Evolutionary conservation across 1,140 invertebrate species (phyloP), one percentile per base, ranked within the genome.

Genomic region (Glossosoma conforme): DNA sequence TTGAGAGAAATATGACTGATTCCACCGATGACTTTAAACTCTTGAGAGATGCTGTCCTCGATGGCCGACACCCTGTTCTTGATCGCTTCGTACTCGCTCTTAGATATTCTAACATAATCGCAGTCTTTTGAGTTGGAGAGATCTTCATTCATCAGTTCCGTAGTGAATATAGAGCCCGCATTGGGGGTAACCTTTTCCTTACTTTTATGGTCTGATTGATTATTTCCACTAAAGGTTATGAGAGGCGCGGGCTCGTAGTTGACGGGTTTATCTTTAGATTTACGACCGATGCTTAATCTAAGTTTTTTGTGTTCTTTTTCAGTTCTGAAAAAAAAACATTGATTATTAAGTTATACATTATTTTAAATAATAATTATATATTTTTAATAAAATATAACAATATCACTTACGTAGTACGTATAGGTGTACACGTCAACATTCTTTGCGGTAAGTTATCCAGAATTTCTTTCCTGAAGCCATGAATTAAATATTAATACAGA

Each of bases 1-100:
- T 48, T 38, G 3, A 40, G 25, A 14, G 67, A 64, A 38, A 62
- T 61, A 2, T 68, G 66, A 47, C 71, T 67, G 13, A 78, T 77
- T 38, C 72, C 77, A 28, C 77, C 77, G 11, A 78, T 77, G 42
- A 75, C 77, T 25, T 77, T 77, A 47, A 86, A 79, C 63, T 86
- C 84, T 61, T 82, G 74, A 4, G 81, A 84, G 35, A 87, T 76
- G 56, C 80, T 70, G 24, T 77, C 77, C 61, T 87, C 84, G 44
- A 86, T 85, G 1, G 79, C 79, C 1, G 79, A 80, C 11, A 88
- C 80, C 64, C 84, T 69, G 60, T 76, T 84, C 65, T 86, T 84
- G 30, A 87, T 86, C 56, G 82, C 82, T 65, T 87, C 83, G 55
- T 85, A 86, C 64, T 87, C 84, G 41, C 75, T 81, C 66, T 85